Base-by-base conservation (phyloP, 2,797 vertebrate genomes). In the Adelosebastes latens region DNA sequence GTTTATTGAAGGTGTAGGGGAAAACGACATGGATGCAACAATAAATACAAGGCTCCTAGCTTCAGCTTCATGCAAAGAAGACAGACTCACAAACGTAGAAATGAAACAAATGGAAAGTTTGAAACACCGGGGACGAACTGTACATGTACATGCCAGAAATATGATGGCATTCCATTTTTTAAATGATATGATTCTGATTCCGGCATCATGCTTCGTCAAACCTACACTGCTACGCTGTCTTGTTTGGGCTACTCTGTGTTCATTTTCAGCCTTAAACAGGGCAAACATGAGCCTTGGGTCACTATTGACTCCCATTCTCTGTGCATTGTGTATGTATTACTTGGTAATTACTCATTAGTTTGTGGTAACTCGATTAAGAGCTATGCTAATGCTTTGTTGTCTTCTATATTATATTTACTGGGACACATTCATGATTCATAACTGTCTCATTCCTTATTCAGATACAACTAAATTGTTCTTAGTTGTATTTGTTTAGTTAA, bases 61-160 rank as follows among this genome's bases (percentile, higher is more conserved):
- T 68, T 79, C 61, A 83, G 86, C 69, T 58, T 70, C 16, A 63
- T 92, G 91, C 88, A 90, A 81, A 88, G 72, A 73, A 34, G 77
- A 82, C 68, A 68, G 65, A 71, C n/a, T 52, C 49, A 77, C 49
- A 72, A 20, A 85, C 39, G 66, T 6, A 66, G 46, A 79, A 18
- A 73, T 55, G n/a, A 77, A 12, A 79, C n/a, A 9, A 46, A 84
- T 39, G 73, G 27, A 86, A 61, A 59, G 56, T 71, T 3, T 67
- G 53, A 78, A 77, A 75, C 27, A 67, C 42, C 61, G 61, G 13
- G 9, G 53, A 22, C 32, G 53, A 36, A 62, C 0, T 42, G 39
- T 27, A 58, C 49, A 69, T 77, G 49, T 20, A 39, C 87, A 87
- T 88, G 85, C 76, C 75, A 70, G 77, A 70, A 67, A 55, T 4